These are phyloP conservation scores for Talpa occidentalis DNA, from an alignment of 2,113 vertebrate species.

Conservation along the genomic window DNA sequence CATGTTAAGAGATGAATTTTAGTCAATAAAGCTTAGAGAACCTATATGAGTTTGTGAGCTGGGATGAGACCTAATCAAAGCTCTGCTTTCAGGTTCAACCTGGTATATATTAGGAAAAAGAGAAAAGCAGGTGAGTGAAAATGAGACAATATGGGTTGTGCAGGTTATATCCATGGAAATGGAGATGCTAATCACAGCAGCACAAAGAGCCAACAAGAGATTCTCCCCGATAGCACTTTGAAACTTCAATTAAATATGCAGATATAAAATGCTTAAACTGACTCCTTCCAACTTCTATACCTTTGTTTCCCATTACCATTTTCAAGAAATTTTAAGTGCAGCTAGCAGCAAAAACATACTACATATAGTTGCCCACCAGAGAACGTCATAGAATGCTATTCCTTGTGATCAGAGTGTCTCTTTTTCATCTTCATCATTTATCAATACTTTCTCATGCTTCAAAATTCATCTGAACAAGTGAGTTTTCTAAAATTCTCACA, in stretches of 20 bases:
- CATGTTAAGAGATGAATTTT: not conserved
- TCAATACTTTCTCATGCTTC: not conserved
- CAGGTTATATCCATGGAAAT: not conserved
- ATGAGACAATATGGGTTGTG: not conserved
- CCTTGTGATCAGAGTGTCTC: not conserved
- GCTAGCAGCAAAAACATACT: not conserved
- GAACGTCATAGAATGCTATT: not conserved
- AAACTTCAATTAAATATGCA: not conserved
- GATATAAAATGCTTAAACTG: not conserved
- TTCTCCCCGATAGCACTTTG: not conserved
- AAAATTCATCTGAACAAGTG: not conserved
- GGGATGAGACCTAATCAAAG: not conserved
- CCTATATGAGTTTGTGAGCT: not conserved
- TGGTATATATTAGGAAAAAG: not conserved
- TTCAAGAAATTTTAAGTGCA: not conserved
- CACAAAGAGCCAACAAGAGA: not conserved
- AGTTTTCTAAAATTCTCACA: constrained; percentile 6
- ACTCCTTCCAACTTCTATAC: not conserved
- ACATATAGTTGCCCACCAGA: not conserved
- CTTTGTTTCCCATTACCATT: not conserved
- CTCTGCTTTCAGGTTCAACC: not conserved
- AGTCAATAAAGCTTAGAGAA: not conserved
- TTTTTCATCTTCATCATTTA: not conserved
- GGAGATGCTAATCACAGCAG: not conserved
- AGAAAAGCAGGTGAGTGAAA: not conserved